Evolutionary conservation across 1,140 invertebrate species (phyloP).

Genomic region (Ceratina australensis): DNA sequence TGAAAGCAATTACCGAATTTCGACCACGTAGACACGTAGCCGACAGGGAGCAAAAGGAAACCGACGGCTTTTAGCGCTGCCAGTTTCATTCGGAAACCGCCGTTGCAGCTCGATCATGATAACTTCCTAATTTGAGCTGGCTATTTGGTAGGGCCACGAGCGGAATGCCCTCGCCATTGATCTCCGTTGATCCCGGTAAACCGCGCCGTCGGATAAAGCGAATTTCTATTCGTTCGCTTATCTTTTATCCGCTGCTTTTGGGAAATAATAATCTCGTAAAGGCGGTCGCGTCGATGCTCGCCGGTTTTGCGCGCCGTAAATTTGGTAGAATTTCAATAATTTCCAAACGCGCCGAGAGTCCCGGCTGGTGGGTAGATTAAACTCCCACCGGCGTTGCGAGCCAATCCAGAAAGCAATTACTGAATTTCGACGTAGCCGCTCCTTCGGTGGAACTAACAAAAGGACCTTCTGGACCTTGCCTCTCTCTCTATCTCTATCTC

Average conservation of each 20-base stretch:
- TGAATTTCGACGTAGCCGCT: slow-evolving; percentile 58
- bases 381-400: slow-evolving; percentile 57
- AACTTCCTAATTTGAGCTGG: slow-evolving; percentile 44
- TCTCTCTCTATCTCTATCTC: slow-evolving; percentile 13
- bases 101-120: slow-evolving; percentile 39
- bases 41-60: slow-evolving; percentile 26
- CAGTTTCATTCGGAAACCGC: slow-evolving; percentile 34
- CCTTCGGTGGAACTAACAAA: slow-evolving; percentile 60
- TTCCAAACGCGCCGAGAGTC: slow-evolving; percentile 42
- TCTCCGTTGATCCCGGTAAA: background rate
- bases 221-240: background rate
- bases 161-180: background rate
- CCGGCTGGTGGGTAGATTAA: slow-evolving; percentile 49
- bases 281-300: background rate
- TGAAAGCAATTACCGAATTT: slow-evolving; percentile 72
- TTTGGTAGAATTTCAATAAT: slow-evolving; percentile 39
- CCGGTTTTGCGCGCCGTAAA: background rate
- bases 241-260: background rate
- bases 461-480: slow-evolving; percentile 52
- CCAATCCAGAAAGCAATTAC: slow-evolving; percentile 71
- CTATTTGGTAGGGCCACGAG: slow-evolving; percentile 10
- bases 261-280: background rate
- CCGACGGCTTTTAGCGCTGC: slow-evolving; percentile 22
- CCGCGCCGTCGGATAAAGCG: too few relatives aligned
- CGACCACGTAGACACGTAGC: slow-evolving; percentile 49